Base-by-base conservation (phyloP, 1,140 invertebrate genomes). In the Ganaspis sp. region DNA sequence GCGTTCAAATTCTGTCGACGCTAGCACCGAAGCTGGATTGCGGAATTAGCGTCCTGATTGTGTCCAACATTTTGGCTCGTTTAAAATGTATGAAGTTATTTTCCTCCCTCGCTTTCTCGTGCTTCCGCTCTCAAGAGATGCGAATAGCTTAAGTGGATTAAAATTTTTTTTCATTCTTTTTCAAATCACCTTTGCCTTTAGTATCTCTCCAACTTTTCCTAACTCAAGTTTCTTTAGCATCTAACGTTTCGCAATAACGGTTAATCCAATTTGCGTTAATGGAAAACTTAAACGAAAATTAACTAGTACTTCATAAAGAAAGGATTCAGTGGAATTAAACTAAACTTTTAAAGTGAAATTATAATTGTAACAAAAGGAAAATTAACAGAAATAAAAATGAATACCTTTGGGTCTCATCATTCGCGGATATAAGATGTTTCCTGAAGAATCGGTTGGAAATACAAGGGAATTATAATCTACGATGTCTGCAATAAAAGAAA, bases 401-500 rank as follows among this genome's bases (percentile, higher is more conserved):
- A 86, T 94, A 96, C 95, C 95, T 95, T 94, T 94, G 81, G 94
- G 93, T 88, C 93, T 93, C 87, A 94, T 92, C 85, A 95, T 93
- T 83, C 94, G 93, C 84, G 95, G 95, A 88, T 94, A 93, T 88
- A 94, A 92, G 82, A 94, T 93, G 76, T 92, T 93, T 89, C 95
- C 95, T 84, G 93, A 93, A 76, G 95, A 94, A 93, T 96, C 95
- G 87, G 95, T 96, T 84, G 95, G 95, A 92, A 95, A 95, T 90
- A 94, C 92, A 91, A 95, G 92, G 91, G 95, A 93, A 92, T 93
- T 95, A 93, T 94, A 95, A 92, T 95, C 94, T 93, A 94, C 93
- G 88, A 94, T 93, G 92, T 95, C 94, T 95, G 94, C 90, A 94
- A 94, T 88, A 85, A 92, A 91, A 92, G 90, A 84, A 81, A 83